phyloP scores from a whole-genome alignment of 2,113 vertebrate genomes.

The Spea multiplicata region DNA sequence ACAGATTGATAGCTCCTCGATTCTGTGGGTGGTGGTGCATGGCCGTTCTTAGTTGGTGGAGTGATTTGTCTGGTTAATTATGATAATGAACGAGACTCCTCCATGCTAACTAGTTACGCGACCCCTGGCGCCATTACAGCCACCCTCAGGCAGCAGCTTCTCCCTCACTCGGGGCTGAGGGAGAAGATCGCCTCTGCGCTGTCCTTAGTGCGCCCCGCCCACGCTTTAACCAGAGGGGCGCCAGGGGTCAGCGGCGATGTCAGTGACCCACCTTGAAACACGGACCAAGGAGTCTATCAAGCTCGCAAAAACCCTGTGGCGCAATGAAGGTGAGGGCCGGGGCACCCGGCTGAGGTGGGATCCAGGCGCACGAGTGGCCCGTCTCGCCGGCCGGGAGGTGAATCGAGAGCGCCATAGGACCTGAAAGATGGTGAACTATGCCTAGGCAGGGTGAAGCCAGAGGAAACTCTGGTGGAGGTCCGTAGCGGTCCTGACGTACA shows the following conservation, averaged over 20 bases:
- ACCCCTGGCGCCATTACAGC: not conserved
- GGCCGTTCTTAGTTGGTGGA: too few relatives aligned
- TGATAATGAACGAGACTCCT: too few relatives aligned
- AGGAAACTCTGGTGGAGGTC: not conserved
- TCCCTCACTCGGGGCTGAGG: not conserved
- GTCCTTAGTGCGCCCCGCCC: not conserved
- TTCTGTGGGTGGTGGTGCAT: too few relatives aligned
- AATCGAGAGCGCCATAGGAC: constrained; percentile 50
- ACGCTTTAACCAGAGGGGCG: not conserved
- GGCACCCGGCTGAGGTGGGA: constrained; percentile 41
- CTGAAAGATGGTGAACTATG: constrained; percentile 17
- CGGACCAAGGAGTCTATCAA: not conserved
- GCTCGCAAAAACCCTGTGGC: not conserved
- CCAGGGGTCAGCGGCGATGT: not conserved
- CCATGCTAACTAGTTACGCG: too few relatives aligned
- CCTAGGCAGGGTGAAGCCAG: not conserved
- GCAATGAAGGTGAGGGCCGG: not conserved
- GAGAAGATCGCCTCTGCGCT: constrained; percentile 10
- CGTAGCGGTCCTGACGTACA: too few relatives aligned
- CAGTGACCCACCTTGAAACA: not conserved
- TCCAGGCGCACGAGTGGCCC: constrained; percentile 52
- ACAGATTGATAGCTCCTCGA: too few relatives aligned
- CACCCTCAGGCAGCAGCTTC: not conserved
- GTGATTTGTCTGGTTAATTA: too few relatives aligned
- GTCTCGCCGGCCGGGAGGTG: constrained; percentile 51